phyloP scores from a whole-genome alignment of 2,113 vertebrate species.

The Nesogale talazaci region DNA sequence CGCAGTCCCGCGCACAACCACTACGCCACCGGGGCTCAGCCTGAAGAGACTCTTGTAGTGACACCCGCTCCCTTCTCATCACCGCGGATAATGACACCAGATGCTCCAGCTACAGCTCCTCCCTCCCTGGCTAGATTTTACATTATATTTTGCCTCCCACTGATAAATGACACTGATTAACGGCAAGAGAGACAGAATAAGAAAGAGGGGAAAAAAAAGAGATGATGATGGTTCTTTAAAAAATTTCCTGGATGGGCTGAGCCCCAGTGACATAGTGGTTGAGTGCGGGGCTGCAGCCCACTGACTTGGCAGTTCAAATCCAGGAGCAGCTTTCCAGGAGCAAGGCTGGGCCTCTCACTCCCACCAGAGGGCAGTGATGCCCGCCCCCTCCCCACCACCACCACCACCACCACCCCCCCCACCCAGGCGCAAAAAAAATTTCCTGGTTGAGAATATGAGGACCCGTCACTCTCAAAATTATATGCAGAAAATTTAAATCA shows the following conservation, averaged over 20 bases:
- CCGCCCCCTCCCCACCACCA: too few species aligned
- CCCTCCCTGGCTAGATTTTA: not conserved
- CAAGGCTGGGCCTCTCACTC: too few species aligned
- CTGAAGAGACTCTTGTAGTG: not conserved
- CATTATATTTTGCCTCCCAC: not conserved
- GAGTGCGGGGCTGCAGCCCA: too few species aligned
- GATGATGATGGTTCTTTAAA: not conserved
- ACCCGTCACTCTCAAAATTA: not conserved
- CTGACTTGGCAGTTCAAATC: too few species aligned
- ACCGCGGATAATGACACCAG: not conserved
- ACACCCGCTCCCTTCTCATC: not conserved
- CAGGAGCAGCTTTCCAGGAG: too few species aligned
- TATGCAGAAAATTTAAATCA: conserved; percentile 11
- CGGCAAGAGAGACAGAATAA: not conserved
- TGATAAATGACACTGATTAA: not conserved
- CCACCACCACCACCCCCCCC: too few species aligned
- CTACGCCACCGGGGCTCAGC: too few species aligned
- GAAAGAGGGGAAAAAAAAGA: not conserved
- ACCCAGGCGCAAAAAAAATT: too few species aligned
- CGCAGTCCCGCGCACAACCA: too few species aligned
- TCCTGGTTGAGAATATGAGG: conserved; percentile 31
- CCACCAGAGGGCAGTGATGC: too few species aligned
- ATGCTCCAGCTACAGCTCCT: not conserved
- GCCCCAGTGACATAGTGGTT: too few species aligned
- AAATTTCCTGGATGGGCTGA: conserved; percentile 47